Evolutionary conservation across 2,113 vertebrate species (phyloP).

Genomic region (Pungitius pungitius): DNA sequence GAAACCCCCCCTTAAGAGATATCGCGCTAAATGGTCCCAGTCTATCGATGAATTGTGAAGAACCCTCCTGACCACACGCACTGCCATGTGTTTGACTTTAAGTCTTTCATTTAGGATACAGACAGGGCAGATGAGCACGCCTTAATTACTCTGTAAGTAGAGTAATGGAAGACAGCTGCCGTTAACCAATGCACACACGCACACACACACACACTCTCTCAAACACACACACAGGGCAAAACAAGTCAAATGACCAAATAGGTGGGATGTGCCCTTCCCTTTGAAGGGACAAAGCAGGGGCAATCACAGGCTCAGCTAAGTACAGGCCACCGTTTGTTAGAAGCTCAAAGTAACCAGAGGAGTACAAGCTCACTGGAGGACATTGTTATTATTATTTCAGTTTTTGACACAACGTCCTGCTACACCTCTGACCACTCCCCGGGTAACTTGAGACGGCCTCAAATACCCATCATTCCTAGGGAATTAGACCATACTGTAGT

Average conservation of each 20-base stretch:
- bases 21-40: not conserved
- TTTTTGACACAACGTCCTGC: slow-evolving; percentile 13
- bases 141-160: not conserved
- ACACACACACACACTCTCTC: not conserved
- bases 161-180: slow-evolving; percentile 7
- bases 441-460: slow-evolving; percentile 35
- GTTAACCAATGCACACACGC: not conserved
- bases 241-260: slow-evolving; percentile 64
- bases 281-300: slow-evolving; percentile 33
- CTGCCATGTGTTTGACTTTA: not conserved
- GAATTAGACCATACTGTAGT: slow-evolving; percentile 28
- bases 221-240: slow-evolving; percentile 18
- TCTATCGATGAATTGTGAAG: not conserved
- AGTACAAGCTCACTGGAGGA: slow-evolving; percentile 24
- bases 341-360: slow-evolving; percentile 33
- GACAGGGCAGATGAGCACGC: not conserved
- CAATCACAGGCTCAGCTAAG: slow-evolving; percentile 20
- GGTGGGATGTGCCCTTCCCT: slow-evolving; percentile 36
- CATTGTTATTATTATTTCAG: slow-evolving; percentile 39
- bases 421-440: slow-evolving; percentile 53
- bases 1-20: no score
- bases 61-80: not conserved
- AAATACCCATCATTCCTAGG: slow-evolving; percentile 55
- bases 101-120: not conserved
- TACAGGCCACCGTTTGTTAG: slow-evolving; percentile 15